These are phyloP conservation scores for Pontoporia blainvillei DNA, from an alignment of 2,113 vertebrate species.

Conservation along the genomic window DNA sequence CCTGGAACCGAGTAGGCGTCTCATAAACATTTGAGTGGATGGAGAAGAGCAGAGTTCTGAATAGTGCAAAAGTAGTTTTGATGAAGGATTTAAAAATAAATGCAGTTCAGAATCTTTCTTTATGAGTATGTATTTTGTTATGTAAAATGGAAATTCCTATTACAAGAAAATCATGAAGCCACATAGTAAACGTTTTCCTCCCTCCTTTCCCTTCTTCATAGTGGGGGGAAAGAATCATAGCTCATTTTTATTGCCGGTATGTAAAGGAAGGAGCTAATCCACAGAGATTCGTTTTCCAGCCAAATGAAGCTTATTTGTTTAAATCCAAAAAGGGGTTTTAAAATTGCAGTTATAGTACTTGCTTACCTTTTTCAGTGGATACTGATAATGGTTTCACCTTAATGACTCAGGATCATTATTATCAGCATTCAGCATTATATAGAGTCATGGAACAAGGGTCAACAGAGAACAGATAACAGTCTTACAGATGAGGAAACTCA, in stretches of 20 bases:
- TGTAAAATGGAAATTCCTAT: background rate
- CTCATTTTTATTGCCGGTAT: background rate
- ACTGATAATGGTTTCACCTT: background rate
- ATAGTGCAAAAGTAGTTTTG: background rate
- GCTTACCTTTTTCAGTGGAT: background rate
- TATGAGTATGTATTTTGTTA: background rate
- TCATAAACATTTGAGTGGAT: background rate
- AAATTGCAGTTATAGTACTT: background rate
- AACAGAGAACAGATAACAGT: background rate
- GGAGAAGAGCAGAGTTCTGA: background rate
- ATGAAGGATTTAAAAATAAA: constrained; percentile 18
- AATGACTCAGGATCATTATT: background rate
- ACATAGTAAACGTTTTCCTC: background rate
- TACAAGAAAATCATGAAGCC: background rate
- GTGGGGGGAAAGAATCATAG: background rate
- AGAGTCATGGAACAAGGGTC: background rate
- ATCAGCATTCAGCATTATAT: background rate
- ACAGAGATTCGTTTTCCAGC: background rate
- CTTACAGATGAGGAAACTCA: background rate
- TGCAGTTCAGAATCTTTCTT: background rate
- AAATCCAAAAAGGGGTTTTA: background rate
- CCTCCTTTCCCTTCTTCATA: background rate
- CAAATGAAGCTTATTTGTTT: background rate
- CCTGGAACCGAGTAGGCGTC: background rate
- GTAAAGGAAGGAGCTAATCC: background rate